These are phyloP conservation scores for Heliconius aoede DNA, from an alignment of 2,888 invertebrate genomes.

Conservation along the genomic window DNA sequence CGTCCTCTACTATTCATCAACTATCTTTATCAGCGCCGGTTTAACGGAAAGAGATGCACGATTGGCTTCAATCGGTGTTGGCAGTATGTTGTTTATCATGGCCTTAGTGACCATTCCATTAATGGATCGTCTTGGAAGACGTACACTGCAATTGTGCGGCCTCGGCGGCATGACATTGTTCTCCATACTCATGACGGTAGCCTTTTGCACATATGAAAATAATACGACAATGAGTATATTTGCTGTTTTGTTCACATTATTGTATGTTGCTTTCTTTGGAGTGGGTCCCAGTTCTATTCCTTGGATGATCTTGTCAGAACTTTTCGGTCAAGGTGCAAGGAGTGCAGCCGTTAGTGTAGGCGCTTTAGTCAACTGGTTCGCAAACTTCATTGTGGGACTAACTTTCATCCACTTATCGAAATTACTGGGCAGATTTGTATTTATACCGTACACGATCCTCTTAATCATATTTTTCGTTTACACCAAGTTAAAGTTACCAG, in stretches of 20 bases:
- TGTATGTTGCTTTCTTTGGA: conserved; percentile 80
- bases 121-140: conserved; percentile 88
- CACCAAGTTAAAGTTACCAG: conserved; percentile 77
- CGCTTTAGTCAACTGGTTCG: conserved; percentile 80
- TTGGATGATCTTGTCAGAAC: conserved; percentile 81
- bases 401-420: conserved; percentile 72
- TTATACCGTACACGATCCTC: conserved; percentile 76
- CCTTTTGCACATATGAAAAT: conserved; percentile 72
- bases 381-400: conserved; percentile 80
- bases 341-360: conserved; percentile 80
- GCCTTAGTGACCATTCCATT: conserved; percentile 90
- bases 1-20: conserved; percentile 89
- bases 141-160: conserved; percentile 87
- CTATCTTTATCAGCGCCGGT: conserved; percentile 86
- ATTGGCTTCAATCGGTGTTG: conserved; percentile 88
- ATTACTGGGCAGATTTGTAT: conserved; percentile 71
- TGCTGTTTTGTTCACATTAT: conserved; percentile 76
- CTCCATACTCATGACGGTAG: conserved; percentile 87
- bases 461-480: conserved; percentile 76
- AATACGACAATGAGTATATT: conserved; percentile 77
- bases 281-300: conserved; percentile 81
- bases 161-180: conserved; percentile 89
- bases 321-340: conserved; percentile 78
- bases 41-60: conserved; percentile 83
- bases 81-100: conserved; percentile 88